Base-by-base conservation (phyloP, 2,113 vertebrate species). In the Abramis brama region DNA sequence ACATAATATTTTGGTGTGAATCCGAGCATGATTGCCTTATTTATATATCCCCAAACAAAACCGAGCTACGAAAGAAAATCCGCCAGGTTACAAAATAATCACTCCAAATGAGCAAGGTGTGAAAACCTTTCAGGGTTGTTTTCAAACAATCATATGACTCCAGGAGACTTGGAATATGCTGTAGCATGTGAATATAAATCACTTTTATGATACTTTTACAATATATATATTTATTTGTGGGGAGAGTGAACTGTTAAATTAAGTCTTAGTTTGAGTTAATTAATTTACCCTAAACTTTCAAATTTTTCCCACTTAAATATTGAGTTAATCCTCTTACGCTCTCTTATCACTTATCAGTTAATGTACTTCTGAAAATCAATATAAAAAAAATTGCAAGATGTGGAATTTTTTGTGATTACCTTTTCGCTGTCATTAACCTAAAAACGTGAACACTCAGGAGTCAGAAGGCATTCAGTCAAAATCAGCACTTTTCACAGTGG, bases 401-500 rank as follows among this genome's bases (percentile, higher is more conserved):
- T 12, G 33, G 68, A 73, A 39, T 45, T 57, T 76, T 70, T 13
- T 55, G 50, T 77, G 70, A 82, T 82, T 86, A 82, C 15, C 39
- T 86, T 79, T 64, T 83, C 68, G 10, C 55, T 33, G 87, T 88
- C 86, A 84, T 91, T 86, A 82, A 86, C 78, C 36, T 59, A 73
- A 73, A 55, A 84, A 79, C 25, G 19, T 43, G 36, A 60, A 74
- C 47, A 43, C 45, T 13, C 55, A 36, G 60, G 39, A 39, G 5
- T 79, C 66, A 64, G 74, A 36, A 45, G 68, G 12, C n/a, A 36
- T 75, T 33, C 57, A 85, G 27, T 83, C 12, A 79, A 83, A 85
- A 86, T 91, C 88, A 89, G 79, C 86, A 86, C 59, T 85, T 91
- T 84, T 62, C 59, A 77, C 75, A 87, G 47, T 47, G 75, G 66